Evolutionary conservation across 2,797 vertebrate species (phyloP).

Genomic region (Spinus pinus): DNA sequence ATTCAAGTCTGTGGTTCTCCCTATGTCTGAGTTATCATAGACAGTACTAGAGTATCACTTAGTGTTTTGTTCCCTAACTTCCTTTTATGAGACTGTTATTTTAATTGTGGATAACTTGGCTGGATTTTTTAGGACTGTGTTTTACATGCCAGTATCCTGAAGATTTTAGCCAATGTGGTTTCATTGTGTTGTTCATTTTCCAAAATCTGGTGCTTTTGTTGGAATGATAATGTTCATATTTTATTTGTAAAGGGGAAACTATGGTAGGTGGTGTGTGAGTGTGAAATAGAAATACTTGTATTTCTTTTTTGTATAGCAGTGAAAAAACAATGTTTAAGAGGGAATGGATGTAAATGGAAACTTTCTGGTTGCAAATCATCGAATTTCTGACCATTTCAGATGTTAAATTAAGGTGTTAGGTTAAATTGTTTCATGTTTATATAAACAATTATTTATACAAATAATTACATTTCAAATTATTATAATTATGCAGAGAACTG

Average conservation of each 20-base stretch:
- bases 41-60: background rate
- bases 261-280: accelerated
- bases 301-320: background rate
- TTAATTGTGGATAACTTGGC: background rate
- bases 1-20: background rate
- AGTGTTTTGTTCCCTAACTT: background rate
- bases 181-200: background rate
- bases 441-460: background rate
- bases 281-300: background rate
- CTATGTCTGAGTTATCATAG: background rate
- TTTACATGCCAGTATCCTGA: background rate
- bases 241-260: background rate
- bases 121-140: background rate
- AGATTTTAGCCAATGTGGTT: background rate
- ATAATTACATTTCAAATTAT: background rate
- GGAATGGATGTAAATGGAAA: background rate
- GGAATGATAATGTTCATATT: background rate
- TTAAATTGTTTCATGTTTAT: background rate
- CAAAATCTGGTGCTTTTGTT: background rate
- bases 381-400: background rate
- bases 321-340: background rate
- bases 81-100: background rate
- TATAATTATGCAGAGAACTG: background rate
- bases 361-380: background rate
- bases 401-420: background rate